Evolutionary conservation across 1,140 invertebrate genomes (phyloP).

Genomic region (Fopius arisanus): DNA sequence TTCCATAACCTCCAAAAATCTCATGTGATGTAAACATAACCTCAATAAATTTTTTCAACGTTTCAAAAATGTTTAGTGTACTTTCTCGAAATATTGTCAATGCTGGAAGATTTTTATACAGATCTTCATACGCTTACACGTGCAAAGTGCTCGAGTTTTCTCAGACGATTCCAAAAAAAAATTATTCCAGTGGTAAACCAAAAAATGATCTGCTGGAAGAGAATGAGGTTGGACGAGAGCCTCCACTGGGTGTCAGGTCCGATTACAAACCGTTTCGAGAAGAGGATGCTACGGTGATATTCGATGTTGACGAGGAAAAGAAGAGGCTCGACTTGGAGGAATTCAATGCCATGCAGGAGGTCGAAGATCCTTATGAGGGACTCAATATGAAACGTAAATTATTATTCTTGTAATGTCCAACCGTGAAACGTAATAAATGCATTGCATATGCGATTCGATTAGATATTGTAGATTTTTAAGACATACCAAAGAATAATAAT

Average conservation of each 20-base stretch:
- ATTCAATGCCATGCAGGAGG: slow-evolving; percentile 54
- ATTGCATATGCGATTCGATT: background rate
- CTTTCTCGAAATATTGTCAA: slow-evolving; percentile 36
- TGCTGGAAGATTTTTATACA: slow-evolving; percentile 31
- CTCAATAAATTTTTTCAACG: background rate
- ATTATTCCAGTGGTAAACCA: slow-evolving; percentile 32
- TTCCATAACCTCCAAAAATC: no score
- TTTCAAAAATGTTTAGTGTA: slow-evolving; percentile 37
- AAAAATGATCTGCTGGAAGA: slow-evolving; percentile 19
- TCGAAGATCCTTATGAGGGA: slow-evolving; percentile 56
- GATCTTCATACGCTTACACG: slow-evolving; percentile 26
- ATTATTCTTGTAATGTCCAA: slow-evolving; percentile 37
- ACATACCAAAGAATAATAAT: no score
- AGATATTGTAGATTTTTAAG: background rate
- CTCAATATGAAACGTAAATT: slow-evolving; percentile 66
- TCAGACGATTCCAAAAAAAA: slow-evolving; percentile 21
- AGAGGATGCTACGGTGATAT: slow-evolving; percentile 70
- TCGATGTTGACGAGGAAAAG: slow-evolving; percentile 73
- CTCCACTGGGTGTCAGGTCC: slow-evolving; percentile 43
- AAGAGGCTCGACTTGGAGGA: slow-evolving; percentile 55
- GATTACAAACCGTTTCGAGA: slow-evolving; percentile 72
- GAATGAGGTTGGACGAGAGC: slow-evolving; percentile 24
- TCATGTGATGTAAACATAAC: background rate
- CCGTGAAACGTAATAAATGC: background rate
- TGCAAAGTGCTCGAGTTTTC: slow-evolving; percentile 31